Evolutionary conservation across 2,797 vertebrate species (phyloP), one percentile per base, ranked within the genome.

Genomic region (Selene dorsalis): DNA sequence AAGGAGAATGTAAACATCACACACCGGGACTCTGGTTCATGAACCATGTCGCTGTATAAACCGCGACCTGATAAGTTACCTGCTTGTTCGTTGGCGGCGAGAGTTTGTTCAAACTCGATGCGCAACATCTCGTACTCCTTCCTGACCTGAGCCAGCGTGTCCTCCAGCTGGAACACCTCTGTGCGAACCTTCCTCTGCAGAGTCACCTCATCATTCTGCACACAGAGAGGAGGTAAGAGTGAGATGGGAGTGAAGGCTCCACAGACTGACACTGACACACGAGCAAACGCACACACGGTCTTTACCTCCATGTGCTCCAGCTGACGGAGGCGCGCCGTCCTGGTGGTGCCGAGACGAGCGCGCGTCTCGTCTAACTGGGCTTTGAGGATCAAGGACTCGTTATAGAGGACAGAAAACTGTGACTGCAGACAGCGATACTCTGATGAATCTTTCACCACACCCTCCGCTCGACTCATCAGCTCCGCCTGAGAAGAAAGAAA

Each of bases 61-160:
- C 16, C 20, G 16, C 20, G 41, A n/a, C 9, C 20, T 35, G 47
- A 43, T 45, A n/a, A 12, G 47, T 87, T 94, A 99, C 98, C 98
- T 92, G 97, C 97, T 96, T 99, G 97, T 72, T 99, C 98, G 13
- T 99, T 99, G 85, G 97, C 98, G 11, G 98, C 98, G 8, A 99
- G 96, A 0, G 97, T 99, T 92, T 99, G 98, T 69, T 99, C 98
- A 85, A 99, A 99, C 60, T 99, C 98, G 24, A 99, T 99, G 82
- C 98, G 95, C 87, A 99, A 78, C 98, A 99, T 99, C 88, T 99
- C 98, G 0, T 99, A 99, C 80, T 99, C 98, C 91, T 99, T 99
- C 84, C 97, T 96, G 82, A 99, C 98, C 89, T 99, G 98, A 56
- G 97, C 98, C 86, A 99, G 89, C 0, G 98, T 99, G 83, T 99